phyloP scores from a whole-genome alignment of 2,113 vertebrate genomes.

The Sula dactylatra region DNA sequence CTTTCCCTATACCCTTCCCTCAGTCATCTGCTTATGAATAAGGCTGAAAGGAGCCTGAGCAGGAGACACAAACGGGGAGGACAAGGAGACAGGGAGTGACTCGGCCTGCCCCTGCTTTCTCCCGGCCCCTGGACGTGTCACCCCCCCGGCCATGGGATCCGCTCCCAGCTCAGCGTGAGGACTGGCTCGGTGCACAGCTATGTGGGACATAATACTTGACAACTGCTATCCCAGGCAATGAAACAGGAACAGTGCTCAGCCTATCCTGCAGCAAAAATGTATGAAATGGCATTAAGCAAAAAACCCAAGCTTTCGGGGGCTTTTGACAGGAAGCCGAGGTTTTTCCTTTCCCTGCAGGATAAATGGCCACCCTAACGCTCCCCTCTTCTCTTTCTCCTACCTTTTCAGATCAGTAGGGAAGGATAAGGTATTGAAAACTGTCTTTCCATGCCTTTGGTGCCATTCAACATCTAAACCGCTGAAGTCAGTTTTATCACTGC shows the following conservation, averaged over 20 bases:
- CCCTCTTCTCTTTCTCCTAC: constrained; percentile 25
- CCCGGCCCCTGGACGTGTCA: constrained; percentile 26
- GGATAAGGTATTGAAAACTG: background rate
- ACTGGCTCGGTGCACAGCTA: background rate
- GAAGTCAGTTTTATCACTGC: background rate
- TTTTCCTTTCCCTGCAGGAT: background rate
- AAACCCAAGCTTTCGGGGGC: constrained; percentile 43
- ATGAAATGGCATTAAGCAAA: constrained; percentile 68
- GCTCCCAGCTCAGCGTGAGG: constrained; percentile 55
- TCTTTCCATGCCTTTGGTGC: background rate
- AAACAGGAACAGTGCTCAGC: constrained; percentile 61
- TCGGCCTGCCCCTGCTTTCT: constrained; percentile 6
- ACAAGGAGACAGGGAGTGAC: constrained; percentile 47
- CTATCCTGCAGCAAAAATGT: constrained; percentile 67
- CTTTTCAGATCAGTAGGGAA: constrained; percentile 34
- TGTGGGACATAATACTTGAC: constrained; percentile 58
- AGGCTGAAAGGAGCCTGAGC: constrained; percentile 56
- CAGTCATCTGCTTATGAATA: constrained; percentile 73
- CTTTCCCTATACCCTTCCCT: background rate
- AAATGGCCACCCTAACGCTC: constrained; percentile 21
- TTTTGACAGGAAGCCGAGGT: constrained; percentile 12
- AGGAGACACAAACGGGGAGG: constrained; percentile 30
- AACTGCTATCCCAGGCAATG: constrained; percentile 59
- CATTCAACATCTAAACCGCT: constrained; percentile 1
- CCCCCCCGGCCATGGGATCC: constrained; percentile 35